A percentile compares a stretch with the other conserved stretches of the same genome.
These are phyloP conservation scores for Turritopsis dohrnii DNA, from an alignment of 30 jellyfish, hydroid and myxozoan genomes.

Conservation along the genomic window DNA sequence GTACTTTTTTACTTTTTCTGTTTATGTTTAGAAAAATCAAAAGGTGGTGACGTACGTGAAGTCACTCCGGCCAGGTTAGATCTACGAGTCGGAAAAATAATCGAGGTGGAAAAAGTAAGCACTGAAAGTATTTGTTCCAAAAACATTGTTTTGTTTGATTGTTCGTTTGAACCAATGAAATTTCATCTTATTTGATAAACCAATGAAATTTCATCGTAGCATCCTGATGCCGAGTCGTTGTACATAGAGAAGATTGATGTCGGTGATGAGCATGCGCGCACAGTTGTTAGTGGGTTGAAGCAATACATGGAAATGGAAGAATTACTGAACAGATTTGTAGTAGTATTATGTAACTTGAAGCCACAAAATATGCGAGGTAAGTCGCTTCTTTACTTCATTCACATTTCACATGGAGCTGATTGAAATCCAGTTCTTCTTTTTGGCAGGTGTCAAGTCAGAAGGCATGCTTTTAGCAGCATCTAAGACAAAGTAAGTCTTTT, in stretches of 20 bases:
- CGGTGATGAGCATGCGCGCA: constrained; percentile 86
- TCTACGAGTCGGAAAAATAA: constrained; percentile 60
- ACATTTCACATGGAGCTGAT: too few species aligned
- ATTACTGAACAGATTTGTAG: constrained; percentile 46
- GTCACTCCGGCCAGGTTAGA: constrained; percentile 83
- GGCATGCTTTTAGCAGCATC: constrained; percentile 96
- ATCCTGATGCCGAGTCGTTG: constrained; percentile 86
- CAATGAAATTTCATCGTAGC: constrained; percentile 34
- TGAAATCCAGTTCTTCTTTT: not conserved
- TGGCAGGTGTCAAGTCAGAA: constrained; percentile 78
- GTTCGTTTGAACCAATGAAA: not conserved
- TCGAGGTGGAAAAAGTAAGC: constrained; percentile 64
- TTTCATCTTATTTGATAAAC: not conserved
- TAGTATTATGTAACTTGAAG: constrained; percentile 74
- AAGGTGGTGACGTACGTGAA: constrained; percentile 55
- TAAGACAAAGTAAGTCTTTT: constrained; percentile 78
- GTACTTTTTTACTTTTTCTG: not conserved
- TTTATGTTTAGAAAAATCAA: not conserved
- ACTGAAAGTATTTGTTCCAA: not conserved
- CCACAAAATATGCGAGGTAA: constrained; percentile 95
- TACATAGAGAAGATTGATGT: constrained; percentile 85
- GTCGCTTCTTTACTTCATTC: not conserved
- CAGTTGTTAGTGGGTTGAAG: constrained; percentile 86
- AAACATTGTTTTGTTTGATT: not conserved
- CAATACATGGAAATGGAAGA: constrained; percentile 57